Base-by-base conservation (phyloP, 1,140 invertebrate genomes). In the Ips nitidus region DNA sequence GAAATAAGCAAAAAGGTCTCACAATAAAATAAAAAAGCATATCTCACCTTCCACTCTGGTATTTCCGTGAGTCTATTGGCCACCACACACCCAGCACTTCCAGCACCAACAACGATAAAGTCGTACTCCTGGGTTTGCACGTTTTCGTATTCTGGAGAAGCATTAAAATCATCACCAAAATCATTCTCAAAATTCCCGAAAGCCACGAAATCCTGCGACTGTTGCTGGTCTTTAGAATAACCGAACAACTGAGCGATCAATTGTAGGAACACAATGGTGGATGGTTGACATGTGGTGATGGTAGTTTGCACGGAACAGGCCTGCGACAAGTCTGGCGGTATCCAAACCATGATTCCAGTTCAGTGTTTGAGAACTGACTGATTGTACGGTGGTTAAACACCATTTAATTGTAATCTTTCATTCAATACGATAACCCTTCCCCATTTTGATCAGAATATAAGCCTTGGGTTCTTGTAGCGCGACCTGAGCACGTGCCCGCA, bases 61-160 rank as follows among this genome's bases (percentile, higher is more conserved):
- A 83, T 75, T 75, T 87, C 86, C 42, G 83, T 81, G 39, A 90
- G 77, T 50, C 89, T 77, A 74, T 85, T 88, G 2, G 88, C 88
- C 40, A 90, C 67, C 40, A 90, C 88, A 75, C 85, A 86, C 42
- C 89, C 89, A 2, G 88, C 87, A 42, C 87, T 87, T 69, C 89
- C 88, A 36, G 85, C 88, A 6, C 88, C 89, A 57, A 90, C 82
- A 2, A 86, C 75, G 61, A 86, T 82, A 72, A 85, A 86, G 73
- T 85, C 84, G 69, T 80, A 85, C 43, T 83, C 56, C 42, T 60
- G 45, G 4, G 53, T 36, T 47, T 36, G 22, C n/a, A 52, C 5
- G 42, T 40, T 42, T 41, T 39, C 60, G 38, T 60, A 42, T 64
- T 63, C 47, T 8, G 42, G 39, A 60, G 67, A 70, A 66, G 22